phyloP scores from a whole-genome alignment of 2,113 vertebrate species.

The Cheirogaleus medius region DNA sequence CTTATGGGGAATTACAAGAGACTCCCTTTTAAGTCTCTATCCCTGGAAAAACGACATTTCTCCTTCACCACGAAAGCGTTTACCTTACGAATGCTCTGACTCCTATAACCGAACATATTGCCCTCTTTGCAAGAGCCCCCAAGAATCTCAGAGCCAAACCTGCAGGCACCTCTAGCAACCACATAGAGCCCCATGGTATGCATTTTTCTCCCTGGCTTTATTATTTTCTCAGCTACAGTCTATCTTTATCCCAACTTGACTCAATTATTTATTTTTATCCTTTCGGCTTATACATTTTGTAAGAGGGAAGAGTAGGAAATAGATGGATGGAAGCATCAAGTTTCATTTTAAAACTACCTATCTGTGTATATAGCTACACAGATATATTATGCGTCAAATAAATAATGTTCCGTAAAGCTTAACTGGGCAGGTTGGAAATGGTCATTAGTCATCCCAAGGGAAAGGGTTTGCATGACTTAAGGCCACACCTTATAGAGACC shows the following conservation, averaged over 20 bases:
- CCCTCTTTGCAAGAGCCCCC: not conserved
- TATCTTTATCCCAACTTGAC: not conserved
- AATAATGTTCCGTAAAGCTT: not conserved
- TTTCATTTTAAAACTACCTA: not conserved
- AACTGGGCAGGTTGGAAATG: not conserved
- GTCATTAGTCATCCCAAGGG: not conserved
- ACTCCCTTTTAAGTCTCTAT: not conserved
- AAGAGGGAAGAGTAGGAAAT: not conserved
- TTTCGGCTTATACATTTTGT: not conserved
- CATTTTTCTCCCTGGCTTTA: not conserved
- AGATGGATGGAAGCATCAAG: not conserved
- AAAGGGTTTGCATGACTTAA: not conserved
- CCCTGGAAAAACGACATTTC: not conserved
- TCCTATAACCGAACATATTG: accelerated
- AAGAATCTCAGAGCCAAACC: not conserved
- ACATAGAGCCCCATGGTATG: not conserved
- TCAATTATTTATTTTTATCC: not conserved
- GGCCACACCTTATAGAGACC: not conserved
- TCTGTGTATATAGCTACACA: not conserved
- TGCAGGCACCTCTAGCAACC: not conserved
- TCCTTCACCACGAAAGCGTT: not conserved
- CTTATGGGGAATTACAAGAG: not conserved
- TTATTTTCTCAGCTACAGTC: not conserved
- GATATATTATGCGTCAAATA: not conserved
- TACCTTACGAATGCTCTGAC: not conserved